Base-by-base conservation (phyloP, 1,140 invertebrate genomes). In the fruit fly (Drosophila melanogaster) region DNA sequence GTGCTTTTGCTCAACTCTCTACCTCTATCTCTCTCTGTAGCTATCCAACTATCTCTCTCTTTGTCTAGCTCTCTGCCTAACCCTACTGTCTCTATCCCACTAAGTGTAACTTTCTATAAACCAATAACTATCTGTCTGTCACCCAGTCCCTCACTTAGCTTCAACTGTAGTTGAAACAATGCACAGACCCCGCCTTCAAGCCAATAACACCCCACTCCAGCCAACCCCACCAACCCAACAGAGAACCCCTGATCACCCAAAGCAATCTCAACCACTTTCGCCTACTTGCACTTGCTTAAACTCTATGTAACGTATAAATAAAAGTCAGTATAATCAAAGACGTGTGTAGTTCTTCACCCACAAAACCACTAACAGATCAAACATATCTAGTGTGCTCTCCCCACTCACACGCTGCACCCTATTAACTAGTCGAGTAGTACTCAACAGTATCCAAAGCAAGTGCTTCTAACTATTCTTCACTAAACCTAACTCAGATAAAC, bases 1-100 rank as follows among this genome's bases (percentile, higher is more conserved):
- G 86, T 66, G 83, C 83, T 87, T 87, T 83, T 83, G 84, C 83
- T 87, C 83, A 77, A 79, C 76, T 81, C 84, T 89, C 80, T 71
- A 69, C 67, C 77, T 81, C 81, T 85, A 79, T 26, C 26, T 75
- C 78, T 87, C 37, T 81, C 51, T 59, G 37, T 67, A 54, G 33
- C 49, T 66, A 50, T 72, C 37, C 53, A 51, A 59, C 66, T 71
- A 55, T 74, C 57, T 71, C 49, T 74, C 53, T 66, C 55, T 81
- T 33, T 81, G 55, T 67, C 44, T 66, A 79, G 74, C 47, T 73
- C 50, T 72, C 47, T 84, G 43, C 67, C 51, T 74, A 41, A 76
- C 44, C 44, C 77, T 30, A 77, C 46, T 74, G 38, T 87, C 58
- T 65, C 55, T 80, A 44, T 74, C 38, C 57, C 43, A 71, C 70